phyloP scores from a whole-genome alignment of 2,113 vertebrate species.

The Rhinopomastus cyanomelas region DNA sequence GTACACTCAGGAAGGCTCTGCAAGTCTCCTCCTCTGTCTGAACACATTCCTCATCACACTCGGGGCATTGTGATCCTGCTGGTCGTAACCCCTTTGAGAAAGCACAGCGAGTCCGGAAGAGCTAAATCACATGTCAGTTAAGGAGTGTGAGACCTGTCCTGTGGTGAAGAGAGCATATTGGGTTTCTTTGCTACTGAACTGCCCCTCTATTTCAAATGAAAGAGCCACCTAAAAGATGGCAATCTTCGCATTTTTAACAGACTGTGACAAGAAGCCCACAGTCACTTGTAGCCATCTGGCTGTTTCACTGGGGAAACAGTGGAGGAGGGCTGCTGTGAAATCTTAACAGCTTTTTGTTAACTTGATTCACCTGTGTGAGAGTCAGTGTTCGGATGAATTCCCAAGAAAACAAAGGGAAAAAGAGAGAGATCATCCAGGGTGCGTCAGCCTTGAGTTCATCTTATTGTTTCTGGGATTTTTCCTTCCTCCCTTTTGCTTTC shows the following conservation, averaged over 20 bases:
- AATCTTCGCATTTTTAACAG: background rate
- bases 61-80: background rate
- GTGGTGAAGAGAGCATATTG: background rate
- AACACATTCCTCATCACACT: background rate
- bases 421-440: constrained; percentile 6
- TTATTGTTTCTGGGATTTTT: background rate
- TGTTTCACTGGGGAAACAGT: background rate
- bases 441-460: background rate
- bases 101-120: background rate
- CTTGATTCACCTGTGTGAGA: background rate
- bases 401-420: background rate
- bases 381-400: background rate
- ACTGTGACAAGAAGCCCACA: background rate
- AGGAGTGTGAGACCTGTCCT: background rate
- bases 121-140: background rate
- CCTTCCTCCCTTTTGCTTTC: background rate
- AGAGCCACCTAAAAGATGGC: background rate
- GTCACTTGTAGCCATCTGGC: background rate
- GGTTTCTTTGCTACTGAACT: background rate
- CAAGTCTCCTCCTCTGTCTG: background rate
- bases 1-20: background rate
- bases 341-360: background rate
- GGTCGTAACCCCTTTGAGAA: background rate
- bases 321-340: background rate
- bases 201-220: background rate